Evolutionary conservation across 2,113 vertebrate genomes (phyloP), one percentile per base, ranked within the genome.

Genomic region (Cyrtonyx montezumae): DNA sequence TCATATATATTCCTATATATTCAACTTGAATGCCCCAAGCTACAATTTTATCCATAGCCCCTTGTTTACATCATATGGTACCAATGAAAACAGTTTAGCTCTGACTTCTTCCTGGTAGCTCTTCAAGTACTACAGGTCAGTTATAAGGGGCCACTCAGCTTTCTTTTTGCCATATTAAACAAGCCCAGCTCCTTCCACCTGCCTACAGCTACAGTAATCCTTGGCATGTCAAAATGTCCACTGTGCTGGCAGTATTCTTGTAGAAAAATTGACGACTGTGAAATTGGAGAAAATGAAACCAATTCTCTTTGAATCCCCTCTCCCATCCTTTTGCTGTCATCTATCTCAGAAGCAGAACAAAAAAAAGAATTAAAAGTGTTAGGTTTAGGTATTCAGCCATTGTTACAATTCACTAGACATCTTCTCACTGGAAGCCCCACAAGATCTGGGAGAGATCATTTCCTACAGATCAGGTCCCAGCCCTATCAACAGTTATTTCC

Each of bases 1-100:
- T n/a, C n/a, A n/a, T n/a, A n/a, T n/a, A n/a, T n/a, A n/a, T n/a
- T n/a, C n/a, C n/a, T n/a, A n/a, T n/a, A n/a, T n/a, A 28, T 10
- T 70, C 68, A 76, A 26, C 59, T 7, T 26, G 62, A 73, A 30
- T 26, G 2, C 69, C 45, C 46, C 49, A 75, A 67, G 37, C 8
- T 46, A 32, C 0, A 0, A 2, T n/a, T 90, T 48, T 74, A 13
- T 46, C 23, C 40, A 0, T 20, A 40, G 46, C 8, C 34, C 28
- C 14, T 90, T 53, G 21, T 5, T 5, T 51, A 2, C 11, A 51
- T 10, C 62, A 42, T 16, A 80, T 68, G 69, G 22, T 42, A 59
- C 5, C 56, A 71, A 20, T 37, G 66, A 25, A 37, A 53, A 77
- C 37, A 63, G 51, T 62, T 59, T 70, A 56, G 11, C 23, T 73